Evolutionary conservation across 2,113 vertebrate species (phyloP).

Genomic region (Chroicocephalus ridibundus): DNA sequence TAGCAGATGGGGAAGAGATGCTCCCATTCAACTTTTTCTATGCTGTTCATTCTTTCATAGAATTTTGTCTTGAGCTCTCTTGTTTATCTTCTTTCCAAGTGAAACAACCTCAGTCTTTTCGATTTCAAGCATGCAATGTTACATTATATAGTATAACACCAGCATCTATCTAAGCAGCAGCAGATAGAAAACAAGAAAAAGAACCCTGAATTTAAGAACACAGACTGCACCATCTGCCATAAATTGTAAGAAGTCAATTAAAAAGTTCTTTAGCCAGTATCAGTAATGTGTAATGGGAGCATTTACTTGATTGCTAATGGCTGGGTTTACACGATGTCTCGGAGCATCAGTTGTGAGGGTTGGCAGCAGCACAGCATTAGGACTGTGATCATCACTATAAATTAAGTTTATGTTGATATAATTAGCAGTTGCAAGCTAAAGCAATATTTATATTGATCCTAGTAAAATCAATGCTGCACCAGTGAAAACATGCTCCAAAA

Average conservation of each 20-base stretch:
- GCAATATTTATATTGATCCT: slow-evolving; percentile 75
- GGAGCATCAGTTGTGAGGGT: slow-evolving; percentile 51
- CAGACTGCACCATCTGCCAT: slow-evolving; percentile 32
- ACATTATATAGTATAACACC: not conserved
- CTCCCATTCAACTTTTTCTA: not conserved
- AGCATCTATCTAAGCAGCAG: not conserved
- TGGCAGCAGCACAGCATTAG: slow-evolving; percentile 67
- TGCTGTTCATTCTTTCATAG: not conserved
- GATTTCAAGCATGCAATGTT: not conserved
- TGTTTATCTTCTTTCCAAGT: not conserved
- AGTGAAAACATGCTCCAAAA: slow-evolving; percentile 55
- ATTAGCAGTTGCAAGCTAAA: slow-evolving; percentile 74
- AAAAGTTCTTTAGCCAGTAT: slow-evolving; percentile 72
- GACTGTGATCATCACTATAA: slow-evolving; percentile 74
- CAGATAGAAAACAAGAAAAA: not conserved
- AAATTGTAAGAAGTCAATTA: slow-evolving; percentile 71
- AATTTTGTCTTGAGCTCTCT: not conserved
- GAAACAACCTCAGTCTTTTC: not conserved
- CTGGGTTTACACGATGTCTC: slow-evolving; percentile 68
- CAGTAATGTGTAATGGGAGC: slow-evolving; percentile 61
- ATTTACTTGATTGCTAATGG: slow-evolving; percentile 72
- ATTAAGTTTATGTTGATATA: slow-evolving; percentile 80
- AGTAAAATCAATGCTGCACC: slow-evolving; percentile 56
- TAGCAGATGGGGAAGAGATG: not conserved
- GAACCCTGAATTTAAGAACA: not conserved